Percentiles rank a stretch among this genome's conserved stretches.
These are phyloP conservation scores for Phyto melanocephala DNA, from an alignment of 2,888 invertebrate genomes.

Conservation along the genomic window DNA sequence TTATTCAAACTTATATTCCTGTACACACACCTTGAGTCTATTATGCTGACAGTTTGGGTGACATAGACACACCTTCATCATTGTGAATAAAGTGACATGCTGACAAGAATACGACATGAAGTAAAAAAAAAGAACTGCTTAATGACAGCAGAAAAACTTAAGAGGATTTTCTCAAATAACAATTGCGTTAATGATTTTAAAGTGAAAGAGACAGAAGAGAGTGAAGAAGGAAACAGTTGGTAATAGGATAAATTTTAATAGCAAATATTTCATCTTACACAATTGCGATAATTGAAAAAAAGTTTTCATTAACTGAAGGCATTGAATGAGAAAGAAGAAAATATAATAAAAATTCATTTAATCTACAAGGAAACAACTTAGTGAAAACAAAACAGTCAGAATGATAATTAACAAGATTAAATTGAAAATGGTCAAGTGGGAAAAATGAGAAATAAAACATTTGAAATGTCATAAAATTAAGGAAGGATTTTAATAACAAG, in stretches of 20 bases:
- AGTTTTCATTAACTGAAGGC: not conserved
- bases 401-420: constrained; percentile 50
- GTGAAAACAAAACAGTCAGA: not conserved
- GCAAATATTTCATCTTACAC: constrained; percentile 3
- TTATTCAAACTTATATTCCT: not conserved
- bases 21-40: constrained; percentile 34
- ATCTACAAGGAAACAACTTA: not conserved
- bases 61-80: constrained; percentile 53
- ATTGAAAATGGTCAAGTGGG: constrained; percentile 21
- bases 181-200: constrained; percentile 31
- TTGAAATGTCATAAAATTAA: constrained; percentile 44
- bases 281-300: constrained; percentile 26
- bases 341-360: constrained; percentile 29
- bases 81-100: constrained; percentile 23
- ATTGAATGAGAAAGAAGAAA: not conserved
- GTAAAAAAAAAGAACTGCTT: constrained; percentile 11
- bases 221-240: not conserved
- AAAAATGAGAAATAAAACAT: constrained; percentile 36
- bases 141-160: constrained; percentile 43
- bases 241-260: constrained; percentile 61
- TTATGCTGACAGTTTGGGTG: constrained; percentile 48
- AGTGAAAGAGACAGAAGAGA: not conserved
- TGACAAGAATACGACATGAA: constrained; percentile 51
- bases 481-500: constrained; percentile 1
- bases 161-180: constrained; percentile 61